Conservation (phyloP, 2,888 invertebrate genomes). For the Metacarcinus magister region DNA sequence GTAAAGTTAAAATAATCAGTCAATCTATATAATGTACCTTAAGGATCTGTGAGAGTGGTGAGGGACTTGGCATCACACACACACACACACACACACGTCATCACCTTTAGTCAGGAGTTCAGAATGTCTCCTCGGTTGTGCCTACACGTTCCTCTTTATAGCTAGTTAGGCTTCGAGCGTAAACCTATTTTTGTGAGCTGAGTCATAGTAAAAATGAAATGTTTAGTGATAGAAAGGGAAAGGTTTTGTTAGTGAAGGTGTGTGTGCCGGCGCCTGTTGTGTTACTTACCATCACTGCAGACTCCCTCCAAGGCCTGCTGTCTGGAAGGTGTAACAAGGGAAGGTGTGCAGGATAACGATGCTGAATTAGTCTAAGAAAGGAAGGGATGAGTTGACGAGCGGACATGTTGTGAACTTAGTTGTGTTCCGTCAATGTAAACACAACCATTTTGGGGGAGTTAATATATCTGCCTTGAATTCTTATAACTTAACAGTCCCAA, state of each 20-base stretch:
- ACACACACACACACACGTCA: not conserved
- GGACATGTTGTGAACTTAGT: not conserved
- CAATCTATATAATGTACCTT: not conserved
- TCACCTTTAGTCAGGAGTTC: not conserved
- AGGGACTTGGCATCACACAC: constrained; percentile 6
- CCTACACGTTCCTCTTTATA: not conserved
- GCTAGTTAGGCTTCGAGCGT: not conserved
- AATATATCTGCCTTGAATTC: not conserved
- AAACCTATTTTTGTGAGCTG: constrained; percentile 35
- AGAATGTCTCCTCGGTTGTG: not conserved
- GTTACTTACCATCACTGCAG: no score
- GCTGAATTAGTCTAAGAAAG: not conserved
- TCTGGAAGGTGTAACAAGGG: not conserved
- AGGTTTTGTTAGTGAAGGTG: not conserved
- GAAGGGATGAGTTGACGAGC: not conserved
- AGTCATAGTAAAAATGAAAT: not conserved
- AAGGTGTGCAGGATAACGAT: no score
- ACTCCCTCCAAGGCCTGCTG: not conserved
- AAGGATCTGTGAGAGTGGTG: not conserved
- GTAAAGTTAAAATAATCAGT: not conserved
- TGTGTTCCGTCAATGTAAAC: not conserved
- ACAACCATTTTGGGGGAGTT: not conserved
- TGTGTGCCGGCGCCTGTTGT: not conserved
- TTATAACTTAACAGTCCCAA: not conserved
- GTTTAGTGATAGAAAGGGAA: not conserved